Percentiles rank a stretch among this genome's conserved stretches.
Evolutionary conservation across 2,888 invertebrate species (phyloP).

Genomic region (Abrostola triplasia): DNA sequence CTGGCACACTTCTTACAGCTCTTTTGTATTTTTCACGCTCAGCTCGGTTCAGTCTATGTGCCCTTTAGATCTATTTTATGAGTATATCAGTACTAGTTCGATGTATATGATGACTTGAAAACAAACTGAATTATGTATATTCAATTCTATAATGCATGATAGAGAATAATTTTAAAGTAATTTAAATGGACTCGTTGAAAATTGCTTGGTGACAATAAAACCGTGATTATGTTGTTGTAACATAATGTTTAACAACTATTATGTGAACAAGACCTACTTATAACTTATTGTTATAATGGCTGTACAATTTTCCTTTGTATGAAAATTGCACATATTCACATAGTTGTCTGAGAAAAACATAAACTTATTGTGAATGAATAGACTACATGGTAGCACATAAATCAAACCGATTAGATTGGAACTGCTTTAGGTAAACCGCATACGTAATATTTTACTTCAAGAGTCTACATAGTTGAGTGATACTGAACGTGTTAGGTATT

Average conservation of each 20-base stretch:
- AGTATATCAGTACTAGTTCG: no score
- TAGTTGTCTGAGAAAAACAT: slow-evolving; percentile 29
- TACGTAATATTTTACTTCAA: no score
- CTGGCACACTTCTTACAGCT: no score
- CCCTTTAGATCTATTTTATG: no score
- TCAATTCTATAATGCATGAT: not conserved
- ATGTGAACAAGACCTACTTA: slow-evolving; percentile 21
- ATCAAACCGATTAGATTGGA: not conserved
- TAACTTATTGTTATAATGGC: slow-evolving; percentile 30
- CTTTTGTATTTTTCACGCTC: no score
- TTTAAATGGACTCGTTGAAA: slow-evolving; percentile 14
- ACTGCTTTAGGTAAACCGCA: no score
- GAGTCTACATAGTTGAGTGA: no score
- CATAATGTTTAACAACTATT: slow-evolving; percentile 19
- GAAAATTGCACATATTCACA: slow-evolving; percentile 47
- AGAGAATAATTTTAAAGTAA: slow-evolving; percentile 10
- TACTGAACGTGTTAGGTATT: not conserved
- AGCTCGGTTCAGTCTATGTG: no score
- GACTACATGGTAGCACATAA: slow-evolving; percentile 6
- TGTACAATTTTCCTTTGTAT: slow-evolving; percentile 43
- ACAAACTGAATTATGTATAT: no score
- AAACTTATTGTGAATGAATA: slow-evolving; percentile 30
- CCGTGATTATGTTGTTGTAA: slow-evolving; percentile 14
- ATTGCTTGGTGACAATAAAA: slow-evolving; percentile 4
- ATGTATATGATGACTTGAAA: no score